These are phyloP conservation scores for Platichthys flesus DNA, from an alignment of 2,113 vertebrate species.

Conservation along the genomic window DNA sequence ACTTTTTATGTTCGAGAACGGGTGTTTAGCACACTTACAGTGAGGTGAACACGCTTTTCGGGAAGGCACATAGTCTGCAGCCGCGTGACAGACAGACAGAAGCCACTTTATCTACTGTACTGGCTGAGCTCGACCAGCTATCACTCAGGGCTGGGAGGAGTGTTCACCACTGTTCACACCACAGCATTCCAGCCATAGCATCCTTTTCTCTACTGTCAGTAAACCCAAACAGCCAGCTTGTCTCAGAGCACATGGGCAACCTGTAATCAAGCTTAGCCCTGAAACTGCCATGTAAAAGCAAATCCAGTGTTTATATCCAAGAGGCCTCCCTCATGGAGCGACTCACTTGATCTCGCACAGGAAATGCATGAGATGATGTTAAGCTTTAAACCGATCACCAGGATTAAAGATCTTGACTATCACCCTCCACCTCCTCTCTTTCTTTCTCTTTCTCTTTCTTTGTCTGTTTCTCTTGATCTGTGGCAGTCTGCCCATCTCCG, in stretches of 20 bases:
- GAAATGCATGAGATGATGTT: slow-evolving; percentile 67
- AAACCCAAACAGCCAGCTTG: slow-evolving; percentile 73
- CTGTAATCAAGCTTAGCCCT: slow-evolving; percentile 73
- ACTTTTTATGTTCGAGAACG: slow-evolving; percentile 48
- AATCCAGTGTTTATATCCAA: slow-evolving; percentile 71
- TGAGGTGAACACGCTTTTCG: slow-evolving; percentile 41
- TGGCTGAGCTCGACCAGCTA: slow-evolving; percentile 56
- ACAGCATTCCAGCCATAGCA: slow-evolving; percentile 80
- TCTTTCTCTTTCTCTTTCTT: slow-evolving; percentile 45
- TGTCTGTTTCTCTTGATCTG: slow-evolving; percentile 70
- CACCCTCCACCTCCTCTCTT: slow-evolving; percentile 44
- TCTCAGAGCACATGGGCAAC: slow-evolving; percentile 67
- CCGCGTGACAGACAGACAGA: slow-evolving; percentile 67
- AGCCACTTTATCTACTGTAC: slow-evolving; percentile 58
- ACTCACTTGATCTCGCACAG: slow-evolving; percentile 60
- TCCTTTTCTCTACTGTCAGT: slow-evolving; percentile 73
- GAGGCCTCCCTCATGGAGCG: slow-evolving; percentile 62
- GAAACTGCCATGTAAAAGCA: slow-evolving; percentile 57
- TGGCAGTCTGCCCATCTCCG: slow-evolving; percentile 72
- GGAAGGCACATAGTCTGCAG: slow-evolving; percentile 50
- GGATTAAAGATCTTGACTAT: slow-evolving; percentile 68
- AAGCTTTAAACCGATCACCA: slow-evolving; percentile 58
- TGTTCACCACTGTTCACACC: slow-evolving; percentile 73
- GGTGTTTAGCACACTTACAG: slow-evolving; percentile 38
- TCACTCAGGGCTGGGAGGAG: slow-evolving; percentile 69